These are phyloP conservation scores for Neostethus bicornis DNA, from an alignment of 2,797 vertebrate genomes.

Conservation along the genomic window DNA sequence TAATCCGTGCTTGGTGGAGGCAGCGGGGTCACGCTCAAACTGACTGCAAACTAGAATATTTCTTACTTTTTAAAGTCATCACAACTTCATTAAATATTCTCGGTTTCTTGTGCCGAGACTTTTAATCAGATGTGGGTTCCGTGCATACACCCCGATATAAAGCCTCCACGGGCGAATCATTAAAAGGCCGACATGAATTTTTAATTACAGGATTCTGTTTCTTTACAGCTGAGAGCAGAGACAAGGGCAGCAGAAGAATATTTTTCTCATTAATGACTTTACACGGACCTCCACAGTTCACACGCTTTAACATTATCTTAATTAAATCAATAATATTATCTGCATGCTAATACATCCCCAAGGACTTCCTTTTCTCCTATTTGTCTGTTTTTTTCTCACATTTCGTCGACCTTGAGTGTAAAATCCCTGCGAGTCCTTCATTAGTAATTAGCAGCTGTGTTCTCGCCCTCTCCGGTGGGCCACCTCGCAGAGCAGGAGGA, in stretches of 20 bases:
- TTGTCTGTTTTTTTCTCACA: conserved; percentile 55
- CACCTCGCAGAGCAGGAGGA: conserved; percentile 34
- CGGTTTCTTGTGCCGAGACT: conserved; percentile 8
- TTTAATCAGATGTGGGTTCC: conserved; percentile 6
- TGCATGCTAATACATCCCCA: conserved; percentile 49
- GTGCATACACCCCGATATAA: conserved; percentile 28
- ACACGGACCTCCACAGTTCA: conserved; percentile 28
- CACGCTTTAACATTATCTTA: conserved; percentile 60
- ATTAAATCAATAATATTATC: conserved; percentile 69
- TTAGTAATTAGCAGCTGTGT: conserved; percentile 72
- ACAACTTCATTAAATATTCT: conserved; percentile 34
- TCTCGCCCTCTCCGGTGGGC: conserved; percentile 35
- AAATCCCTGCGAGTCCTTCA: conserved; percentile 60
- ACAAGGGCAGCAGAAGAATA: conserved; percentile 23
- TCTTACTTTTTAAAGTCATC: conserved; percentile 27
- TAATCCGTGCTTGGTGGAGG: no score
- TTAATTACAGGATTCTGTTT: conserved; percentile 32
- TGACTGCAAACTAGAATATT: conserved; percentile 19
- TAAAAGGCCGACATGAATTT: conserved; percentile 15
- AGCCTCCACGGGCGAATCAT: background rate
- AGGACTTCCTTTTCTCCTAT: conserved; percentile 35
- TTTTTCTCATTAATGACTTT: conserved; percentile 31
- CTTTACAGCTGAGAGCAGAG: conserved; percentile 14
- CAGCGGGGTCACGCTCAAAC: conserved; percentile 28
- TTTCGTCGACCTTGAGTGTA: conserved; percentile 64